Base-by-base conservation (phyloP, 1,140 invertebrate species). In the Spodoptera frugiperda region DNA sequence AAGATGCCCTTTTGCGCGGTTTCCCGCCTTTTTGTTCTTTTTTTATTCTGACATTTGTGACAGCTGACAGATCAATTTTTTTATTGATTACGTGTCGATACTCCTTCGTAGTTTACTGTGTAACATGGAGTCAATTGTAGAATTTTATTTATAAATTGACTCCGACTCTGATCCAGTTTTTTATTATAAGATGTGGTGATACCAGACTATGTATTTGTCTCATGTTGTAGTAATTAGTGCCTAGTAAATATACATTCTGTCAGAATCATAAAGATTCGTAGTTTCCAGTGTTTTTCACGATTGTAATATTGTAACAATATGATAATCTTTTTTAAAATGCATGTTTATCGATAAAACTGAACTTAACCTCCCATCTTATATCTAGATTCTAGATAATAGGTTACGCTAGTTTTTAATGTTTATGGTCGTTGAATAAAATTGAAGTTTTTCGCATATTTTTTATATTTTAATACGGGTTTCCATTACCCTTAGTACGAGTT, bases 391-490 rank as follows among this genome's bases (percentile, higher is more conserved):
- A 49, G 46, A 6, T 14, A 48, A 67, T 67, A 67, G 63, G 17
- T 67, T 67, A 49, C 63, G 44, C 44, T 67, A 67, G 63, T 17
- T 63, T 49, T 33, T 15, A 39, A 44, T 15, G 63, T 67, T 33
- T 63, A 44, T 49, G 46, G 19, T 67, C 44, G 39, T 65, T 48
- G 12, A 67, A 67, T 48, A 67, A 48, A 67, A 49, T 8, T 19
- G 14, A 61, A 49, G 33, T 25, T 65, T 65, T 67, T 9, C 17
- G 5, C 0, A 19, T 48, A 19, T 67, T 67, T 67, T 67, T 10
- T 9, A 67, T 48, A 10, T 49, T 67, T 67, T 11, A 19, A 63
- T 63, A 67, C 63, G 63, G 63, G 63, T 67, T 67, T 65, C 33
- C 12, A n/a, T n/a, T n/a, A n/a, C n/a, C n/a, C n/a, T n/a, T n/a